phyloP scores from a whole-genome alignment of 1,140 invertebrate genomes.

The Drosophila guanche region DNA sequence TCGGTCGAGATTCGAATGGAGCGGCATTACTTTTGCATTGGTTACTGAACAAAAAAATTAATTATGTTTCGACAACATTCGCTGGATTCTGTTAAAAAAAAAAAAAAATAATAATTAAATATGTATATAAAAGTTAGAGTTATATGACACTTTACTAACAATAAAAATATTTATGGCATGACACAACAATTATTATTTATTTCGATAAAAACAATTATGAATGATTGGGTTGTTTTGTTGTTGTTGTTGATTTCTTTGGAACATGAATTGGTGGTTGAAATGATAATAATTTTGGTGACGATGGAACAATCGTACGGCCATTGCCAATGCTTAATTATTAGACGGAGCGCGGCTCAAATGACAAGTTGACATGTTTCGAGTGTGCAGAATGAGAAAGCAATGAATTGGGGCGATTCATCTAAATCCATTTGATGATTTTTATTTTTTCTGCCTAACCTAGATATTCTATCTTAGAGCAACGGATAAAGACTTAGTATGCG shows the following conservation, averaged over 20 bases:
- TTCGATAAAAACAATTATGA: slow-evolving; percentile 77
- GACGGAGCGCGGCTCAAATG: slow-evolving; percentile 15
- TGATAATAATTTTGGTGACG: slow-evolving; percentile 23
- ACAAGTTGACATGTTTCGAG: not conserved
- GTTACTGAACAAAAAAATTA: not conserved
- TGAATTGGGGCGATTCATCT: slow-evolving; percentile 2
- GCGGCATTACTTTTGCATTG: too few relatives aligned
- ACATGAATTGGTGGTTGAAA: slow-evolving; percentile 38
- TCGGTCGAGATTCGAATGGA: too few relatives aligned
- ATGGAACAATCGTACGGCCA: slow-evolving; percentile 15
- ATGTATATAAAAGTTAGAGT: slow-evolving; percentile 67
- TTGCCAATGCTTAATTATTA: slow-evolving; percentile 19
- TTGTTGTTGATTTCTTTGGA: slow-evolving; percentile 45
- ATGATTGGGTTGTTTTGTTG: slow-evolving; percentile 64
- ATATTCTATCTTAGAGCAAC: slow-evolving; percentile 7
- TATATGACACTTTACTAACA: slow-evolving; percentile 78
- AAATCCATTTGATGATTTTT: slow-evolving; percentile 8
- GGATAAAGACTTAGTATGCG: not conserved
- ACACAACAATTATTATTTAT: slow-evolving; percentile 82
- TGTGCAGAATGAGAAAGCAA: slow-evolving; percentile 4
- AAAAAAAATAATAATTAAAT: slow-evolving; percentile 37
- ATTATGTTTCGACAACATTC: slow-evolving; percentile 15
- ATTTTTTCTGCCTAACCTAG: not conserved
- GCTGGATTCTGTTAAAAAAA: slow-evolving; percentile 15
- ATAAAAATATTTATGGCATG: slow-evolving; percentile 82